These are phyloP conservation scores for Aromia moschata DNA, from an alignment of 2,888 invertebrate species.

Conservation along the genomic window DNA sequence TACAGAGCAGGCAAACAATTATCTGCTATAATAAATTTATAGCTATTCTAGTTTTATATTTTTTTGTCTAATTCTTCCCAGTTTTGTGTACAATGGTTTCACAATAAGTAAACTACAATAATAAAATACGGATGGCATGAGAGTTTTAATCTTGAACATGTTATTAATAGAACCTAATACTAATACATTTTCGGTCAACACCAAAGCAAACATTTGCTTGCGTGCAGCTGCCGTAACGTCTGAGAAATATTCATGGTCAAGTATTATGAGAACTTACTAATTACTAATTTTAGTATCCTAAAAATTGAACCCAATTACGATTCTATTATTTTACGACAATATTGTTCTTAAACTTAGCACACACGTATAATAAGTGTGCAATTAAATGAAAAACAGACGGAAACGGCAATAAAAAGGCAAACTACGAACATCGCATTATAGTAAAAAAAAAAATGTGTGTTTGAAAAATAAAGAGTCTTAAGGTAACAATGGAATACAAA, in stretches of 20 bases:
- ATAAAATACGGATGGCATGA: slow-evolving; percentile 29
- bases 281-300: slow-evolving; percentile 11
- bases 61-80: not conserved
- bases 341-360: slow-evolving; percentile 3
- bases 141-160: slow-evolving; percentile 35
- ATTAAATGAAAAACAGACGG: no score
- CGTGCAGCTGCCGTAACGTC: slow-evolving; percentile 46
- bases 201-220: slow-evolving; percentile 45
- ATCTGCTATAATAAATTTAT: no score
- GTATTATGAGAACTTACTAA: slow-evolving; percentile 40
- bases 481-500: no score
- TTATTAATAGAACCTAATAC: slow-evolving; percentile 35
- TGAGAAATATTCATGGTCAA: slow-evolving; percentile 39
- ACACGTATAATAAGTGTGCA: no score
- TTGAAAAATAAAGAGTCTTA: no score
- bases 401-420: no score
- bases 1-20: no score
- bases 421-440: no score
- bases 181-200: slow-evolving; percentile 43
- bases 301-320: slow-evolving; percentile 16
- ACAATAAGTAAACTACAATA: slow-evolving; percentile 9
- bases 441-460: no score
- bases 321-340: slow-evolving; percentile 5
- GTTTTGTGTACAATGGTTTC: not conserved
- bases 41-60: no score